A percentile compares a stretch with the other conserved stretches of the same genome.
Conservation (phyloP, 2,797 vertebrate genomes). For the Ptychobarbus kaznakovi region DNA sequence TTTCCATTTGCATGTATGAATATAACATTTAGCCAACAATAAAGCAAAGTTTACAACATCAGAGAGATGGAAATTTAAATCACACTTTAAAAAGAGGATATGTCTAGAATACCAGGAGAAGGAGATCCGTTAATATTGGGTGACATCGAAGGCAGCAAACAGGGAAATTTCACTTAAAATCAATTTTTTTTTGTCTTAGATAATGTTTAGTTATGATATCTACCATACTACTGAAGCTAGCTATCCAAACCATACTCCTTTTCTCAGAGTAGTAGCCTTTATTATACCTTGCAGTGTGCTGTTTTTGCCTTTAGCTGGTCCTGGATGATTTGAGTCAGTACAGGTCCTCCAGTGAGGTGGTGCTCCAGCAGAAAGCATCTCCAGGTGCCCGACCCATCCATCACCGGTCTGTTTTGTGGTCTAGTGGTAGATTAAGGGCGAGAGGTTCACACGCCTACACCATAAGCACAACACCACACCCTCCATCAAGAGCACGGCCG, state of each 20-base stretch:
- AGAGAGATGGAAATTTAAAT: background rate
- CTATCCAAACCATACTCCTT: background rate
- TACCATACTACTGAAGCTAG: background rate
- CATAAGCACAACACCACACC: conserved; percentile 34
- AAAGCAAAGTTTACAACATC: background rate
- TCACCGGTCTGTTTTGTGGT: conserved; percentile 49
- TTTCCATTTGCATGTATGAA: background rate
- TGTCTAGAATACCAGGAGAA: background rate
- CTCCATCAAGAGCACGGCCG: background rate
- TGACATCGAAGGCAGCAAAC: background rate
- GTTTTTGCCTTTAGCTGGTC: conserved; percentile 5
- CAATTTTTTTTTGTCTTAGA: too few relatives aligned
- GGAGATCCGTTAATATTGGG: too few relatives aligned
- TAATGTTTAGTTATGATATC: background rate
- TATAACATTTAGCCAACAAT: background rate
- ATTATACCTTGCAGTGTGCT: background rate
- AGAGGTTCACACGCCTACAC: conserved; percentile 38
- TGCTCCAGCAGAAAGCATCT: conserved; percentile 46
- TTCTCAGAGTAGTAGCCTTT: background rate
- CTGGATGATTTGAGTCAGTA: conserved; percentile 45
- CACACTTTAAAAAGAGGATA: background rate
- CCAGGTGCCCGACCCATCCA: conserved; percentile 45
- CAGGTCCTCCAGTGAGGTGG: conserved; percentile 5
- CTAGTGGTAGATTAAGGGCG: conserved; percentile 55
- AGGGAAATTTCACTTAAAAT: too few relatives aligned